Evolutionary conservation across 35 echinoderm and acorn worm genomes (phyloP).

Genomic region (Acanthaster planci): DNA sequence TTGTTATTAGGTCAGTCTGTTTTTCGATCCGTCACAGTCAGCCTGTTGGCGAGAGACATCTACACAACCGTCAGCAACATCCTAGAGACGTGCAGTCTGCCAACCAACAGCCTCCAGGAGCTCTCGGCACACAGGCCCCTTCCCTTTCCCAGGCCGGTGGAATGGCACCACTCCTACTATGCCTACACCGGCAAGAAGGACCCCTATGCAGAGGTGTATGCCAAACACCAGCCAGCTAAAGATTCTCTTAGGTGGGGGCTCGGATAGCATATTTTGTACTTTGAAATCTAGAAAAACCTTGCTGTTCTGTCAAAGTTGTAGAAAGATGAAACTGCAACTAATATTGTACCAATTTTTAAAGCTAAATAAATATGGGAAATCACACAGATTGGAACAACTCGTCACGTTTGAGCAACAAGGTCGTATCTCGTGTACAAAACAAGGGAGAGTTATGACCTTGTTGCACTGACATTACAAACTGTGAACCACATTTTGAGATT

Average conservation of each 20-base stretch:
- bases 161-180: constrained; percentile 85
- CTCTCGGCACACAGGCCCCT: background rate
- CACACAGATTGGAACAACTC: no score
- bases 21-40: constrained; percentile 71
- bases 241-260: constrained; percentile 50
- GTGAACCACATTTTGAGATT: no score
- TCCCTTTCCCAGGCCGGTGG: constrained; percentile 57
- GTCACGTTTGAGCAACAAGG: no score
- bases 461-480: no score
- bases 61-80: constrained; percentile 77
- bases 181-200: constrained; percentile 70
- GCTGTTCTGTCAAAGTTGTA: no score
- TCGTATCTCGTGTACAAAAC: no score
- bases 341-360: no score
- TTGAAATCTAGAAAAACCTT: no score
- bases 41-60: constrained; percentile 55
- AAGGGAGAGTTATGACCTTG: no score
- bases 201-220: constrained; percentile 33
- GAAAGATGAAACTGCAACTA: no score
- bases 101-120: constrained; percentile 71
- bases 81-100: constrained; percentile 73
- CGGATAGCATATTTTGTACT: no score
- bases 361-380: no score
- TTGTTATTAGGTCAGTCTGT: background rate
- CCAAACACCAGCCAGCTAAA: constrained; percentile 41